Conservation (phyloP, 1,140 invertebrate genomes). For the Kradibia gibbosae region DNA sequence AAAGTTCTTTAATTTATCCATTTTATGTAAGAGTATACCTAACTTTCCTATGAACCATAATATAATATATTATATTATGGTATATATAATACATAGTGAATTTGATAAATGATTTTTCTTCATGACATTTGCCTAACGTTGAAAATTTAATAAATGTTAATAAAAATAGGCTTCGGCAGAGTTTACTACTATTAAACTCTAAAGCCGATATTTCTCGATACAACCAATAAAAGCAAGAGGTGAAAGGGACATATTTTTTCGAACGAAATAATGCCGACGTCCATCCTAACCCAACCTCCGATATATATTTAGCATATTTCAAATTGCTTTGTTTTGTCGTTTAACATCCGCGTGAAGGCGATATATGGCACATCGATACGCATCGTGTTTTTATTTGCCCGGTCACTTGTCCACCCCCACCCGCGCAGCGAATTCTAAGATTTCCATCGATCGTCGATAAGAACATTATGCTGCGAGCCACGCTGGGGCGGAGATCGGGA, state of each 20-base stretch:
- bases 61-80: too few species aligned
- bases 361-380: not conserved
- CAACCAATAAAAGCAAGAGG: not conserved
- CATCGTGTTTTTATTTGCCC: not conserved
- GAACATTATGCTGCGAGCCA: too few species aligned
- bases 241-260: not conserved
- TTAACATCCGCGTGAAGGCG: not conserved
- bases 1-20: too few species aligned
- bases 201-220: not conserved
- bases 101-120: not conserved
- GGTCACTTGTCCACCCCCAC: not conserved
- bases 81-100: not conserved
- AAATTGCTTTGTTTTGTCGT: not conserved
- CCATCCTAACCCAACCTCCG: not conserved
- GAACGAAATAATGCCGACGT: too few species aligned
- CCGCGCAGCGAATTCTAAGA: not conserved
- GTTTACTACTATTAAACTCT: not conserved
- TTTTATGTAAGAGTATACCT: too few species aligned
- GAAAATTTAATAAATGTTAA: not conserved
- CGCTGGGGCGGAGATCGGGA: not conserved
- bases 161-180: not conserved
- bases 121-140: not conserved
- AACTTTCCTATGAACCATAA: too few species aligned
- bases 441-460: constrained; percentile 32
- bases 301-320: constrained; percentile 16